Conservation (phyloP, 1,140 invertebrate genomes). For the Proales similis region DNA sequence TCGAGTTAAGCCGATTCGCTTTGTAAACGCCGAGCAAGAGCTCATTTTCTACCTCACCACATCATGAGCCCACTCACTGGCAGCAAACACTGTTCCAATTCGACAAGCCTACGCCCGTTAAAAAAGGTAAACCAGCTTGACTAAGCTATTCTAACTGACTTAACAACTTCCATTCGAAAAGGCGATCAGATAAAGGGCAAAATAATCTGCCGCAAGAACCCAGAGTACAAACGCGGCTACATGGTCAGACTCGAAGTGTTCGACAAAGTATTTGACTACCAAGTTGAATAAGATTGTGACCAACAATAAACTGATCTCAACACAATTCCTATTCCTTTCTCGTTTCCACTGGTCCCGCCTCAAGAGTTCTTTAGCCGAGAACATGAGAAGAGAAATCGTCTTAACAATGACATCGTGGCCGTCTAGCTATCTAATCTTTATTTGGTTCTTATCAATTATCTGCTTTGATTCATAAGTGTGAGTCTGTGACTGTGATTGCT, state of each 20-base stretch:
- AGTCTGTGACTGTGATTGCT: too few species aligned
- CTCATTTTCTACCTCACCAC: slow-evolving; percentile 37
- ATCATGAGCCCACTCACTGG: slow-evolving; percentile 23
- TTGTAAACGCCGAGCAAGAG: slow-evolving; percentile 2
- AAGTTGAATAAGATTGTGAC: slow-evolving; percentile 37
- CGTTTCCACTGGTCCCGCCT: too few species aligned
- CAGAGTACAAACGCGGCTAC: slow-evolving; percentile 13
- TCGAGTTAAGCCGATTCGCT: neutral
- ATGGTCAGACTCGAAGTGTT: slow-evolving; percentile 16
- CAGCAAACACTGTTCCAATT: slow-evolving; percentile 34
- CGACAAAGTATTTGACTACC: slow-evolving; percentile 11
- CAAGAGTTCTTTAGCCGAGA: too few species aligned
- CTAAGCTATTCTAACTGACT: neutral
- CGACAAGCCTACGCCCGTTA: neutral
- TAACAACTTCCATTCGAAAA: neutral
- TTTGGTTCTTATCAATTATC: too few species aligned
- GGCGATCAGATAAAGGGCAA: slow-evolving; percentile 13
- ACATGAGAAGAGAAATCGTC: too few species aligned
- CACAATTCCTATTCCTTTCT: too few species aligned
- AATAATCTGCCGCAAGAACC: slow-evolving; percentile 26
- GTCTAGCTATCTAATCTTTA: too few species aligned
- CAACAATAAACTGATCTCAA: too few species aligned
- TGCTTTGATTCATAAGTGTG: too few species aligned
- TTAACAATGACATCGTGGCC: too few species aligned
- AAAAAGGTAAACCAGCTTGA: neutral